These are phyloP conservation scores for Zaprionus kolodkinae DNA, from an alignment of 1,140 invertebrate genomes.

Conservation along the genomic window DNA sequence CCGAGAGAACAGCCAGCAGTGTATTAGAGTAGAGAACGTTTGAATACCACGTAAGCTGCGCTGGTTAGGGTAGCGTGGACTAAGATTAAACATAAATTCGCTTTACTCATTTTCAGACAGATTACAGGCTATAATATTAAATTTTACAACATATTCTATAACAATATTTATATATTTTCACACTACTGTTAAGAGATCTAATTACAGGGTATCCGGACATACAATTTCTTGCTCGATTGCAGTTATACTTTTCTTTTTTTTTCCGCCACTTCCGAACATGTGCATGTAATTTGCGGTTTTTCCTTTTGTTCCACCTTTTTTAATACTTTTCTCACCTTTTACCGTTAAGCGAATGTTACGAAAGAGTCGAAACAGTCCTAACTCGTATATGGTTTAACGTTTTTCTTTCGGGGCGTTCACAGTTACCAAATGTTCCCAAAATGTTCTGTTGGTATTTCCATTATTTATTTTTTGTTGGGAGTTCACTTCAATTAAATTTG, in stretches of 20 bases:
- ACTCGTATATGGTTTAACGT: conserved; percentile 16
- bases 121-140: too few species aligned
- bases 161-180: not conserved
- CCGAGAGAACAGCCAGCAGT: conserved; percentile 8
- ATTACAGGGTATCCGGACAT: not conserved
- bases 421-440: conserved; percentile 34
- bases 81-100: too few species aligned
- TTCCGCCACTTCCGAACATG: conserved; percentile 47
- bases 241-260: not conserved
- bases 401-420: conserved; percentile 39
- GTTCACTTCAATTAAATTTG: conserved; percentile 55
- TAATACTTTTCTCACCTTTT: conserved; percentile 80
- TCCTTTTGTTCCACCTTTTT: conserved; percentile 25
- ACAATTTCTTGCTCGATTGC: conserved; percentile 1
- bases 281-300: conserved; percentile 74
- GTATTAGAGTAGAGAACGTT: not conserved
- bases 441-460: conserved; percentile 10
- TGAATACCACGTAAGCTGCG: not conserved
- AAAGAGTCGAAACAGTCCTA: conserved; percentile 4
- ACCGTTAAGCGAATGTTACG: conserved; percentile 24
- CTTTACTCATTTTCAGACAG: too few species aligned
- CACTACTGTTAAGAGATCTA: not conserved
- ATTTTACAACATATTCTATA: not conserved
- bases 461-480: conserved; percentile 4
- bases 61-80: too few species aligned